Evolutionary conservation across 2,888 invertebrate genomes (phyloP).

Genomic region (Allolobophora icterica): DNA sequence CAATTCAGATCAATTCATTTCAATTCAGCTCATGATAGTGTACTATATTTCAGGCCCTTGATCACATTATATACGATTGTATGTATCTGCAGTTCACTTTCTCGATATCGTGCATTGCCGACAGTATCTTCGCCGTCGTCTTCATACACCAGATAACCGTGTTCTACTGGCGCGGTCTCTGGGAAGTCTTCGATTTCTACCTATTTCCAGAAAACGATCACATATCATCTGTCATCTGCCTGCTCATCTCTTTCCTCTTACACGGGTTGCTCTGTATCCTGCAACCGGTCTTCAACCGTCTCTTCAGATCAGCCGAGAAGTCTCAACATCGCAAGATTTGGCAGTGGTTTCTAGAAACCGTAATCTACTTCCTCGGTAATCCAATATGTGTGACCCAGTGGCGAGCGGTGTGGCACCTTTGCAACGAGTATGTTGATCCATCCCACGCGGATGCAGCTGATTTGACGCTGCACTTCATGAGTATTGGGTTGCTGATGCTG

Average conservation of each 20-base stretch:
- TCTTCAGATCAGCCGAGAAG: slow-evolving; percentile 22
- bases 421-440: not conserved
- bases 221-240: not conserved
- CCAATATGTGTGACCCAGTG: slow-evolving; percentile 28
- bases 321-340: not conserved
- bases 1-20: too few species aligned
- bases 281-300: slow-evolving; percentile 33
- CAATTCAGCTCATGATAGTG: too few species aligned
- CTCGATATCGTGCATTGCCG: not conserved
- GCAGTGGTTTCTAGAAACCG: slow-evolving; percentile 34
- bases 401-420: slow-evolving; percentile 37
- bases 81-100: not conserved
- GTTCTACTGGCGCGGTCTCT: slow-evolving; percentile 37
- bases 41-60: too few species aligned
- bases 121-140: slow-evolving; percentile 30
- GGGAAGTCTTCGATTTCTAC: slow-evolving; percentile 33
- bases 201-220: slow-evolving; percentile 11
- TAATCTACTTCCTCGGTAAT: slow-evolving; percentile 31
- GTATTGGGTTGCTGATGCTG: not conserved
- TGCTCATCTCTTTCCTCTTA: slow-evolving; percentile 30
- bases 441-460: not conserved
- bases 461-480: not conserved
- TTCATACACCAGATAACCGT: slow-evolving; percentile 37
- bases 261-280: slow-evolving; percentile 21
- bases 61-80: too few species aligned